phyloP scores from a whole-genome alignment of 2,888 invertebrate genomes.

The Dione juno region DNA sequence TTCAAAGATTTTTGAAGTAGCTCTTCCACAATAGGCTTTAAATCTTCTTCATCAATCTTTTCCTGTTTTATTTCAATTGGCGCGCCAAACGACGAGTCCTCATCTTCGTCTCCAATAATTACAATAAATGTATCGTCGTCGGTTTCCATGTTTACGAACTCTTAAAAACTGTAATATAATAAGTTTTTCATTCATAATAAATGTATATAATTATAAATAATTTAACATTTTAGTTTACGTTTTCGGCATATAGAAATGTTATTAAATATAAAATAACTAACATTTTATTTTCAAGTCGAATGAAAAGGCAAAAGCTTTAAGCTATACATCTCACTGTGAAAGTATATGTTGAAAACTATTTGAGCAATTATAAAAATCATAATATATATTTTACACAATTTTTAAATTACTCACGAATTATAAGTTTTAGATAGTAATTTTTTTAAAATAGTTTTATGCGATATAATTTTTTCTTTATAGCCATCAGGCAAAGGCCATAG shows the following conservation, averaged over 20 bases:
- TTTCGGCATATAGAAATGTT: not conserved
- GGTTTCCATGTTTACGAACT: slow-evolving; percentile 48
- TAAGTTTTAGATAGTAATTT: not conserved
- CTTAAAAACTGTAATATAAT: slow-evolving; percentile 23
- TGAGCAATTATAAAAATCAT: not conserved
- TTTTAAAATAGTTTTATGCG: not conserved
- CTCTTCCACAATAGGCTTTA: slow-evolving; percentile 45
- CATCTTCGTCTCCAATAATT: slow-evolving; percentile 53
- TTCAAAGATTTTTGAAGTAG: slow-evolving; percentile 53
- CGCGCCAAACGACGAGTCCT: slow-evolving; percentile 38
- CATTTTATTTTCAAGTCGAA: not conserved
- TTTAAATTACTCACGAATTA: not conserved
- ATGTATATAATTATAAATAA: not conserved
- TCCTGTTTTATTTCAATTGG: slow-evolving; percentile 52
- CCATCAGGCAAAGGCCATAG: not conserved
- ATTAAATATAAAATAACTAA: not conserved
- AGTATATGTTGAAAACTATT: not conserved
- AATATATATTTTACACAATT: not conserved
- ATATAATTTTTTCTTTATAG: not conserved
- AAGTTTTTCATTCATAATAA: not conserved
- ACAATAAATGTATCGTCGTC: slow-evolving; percentile 59
- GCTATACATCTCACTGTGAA: slow-evolving; percentile 19
- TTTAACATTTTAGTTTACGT: not conserved
- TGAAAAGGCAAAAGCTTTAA: slow-evolving; percentile 25
- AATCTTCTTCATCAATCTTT: slow-evolving; percentile 48